Conservation (phyloP, 2,888 invertebrate species). For the Sphaerophoria rueppellii region DNA sequence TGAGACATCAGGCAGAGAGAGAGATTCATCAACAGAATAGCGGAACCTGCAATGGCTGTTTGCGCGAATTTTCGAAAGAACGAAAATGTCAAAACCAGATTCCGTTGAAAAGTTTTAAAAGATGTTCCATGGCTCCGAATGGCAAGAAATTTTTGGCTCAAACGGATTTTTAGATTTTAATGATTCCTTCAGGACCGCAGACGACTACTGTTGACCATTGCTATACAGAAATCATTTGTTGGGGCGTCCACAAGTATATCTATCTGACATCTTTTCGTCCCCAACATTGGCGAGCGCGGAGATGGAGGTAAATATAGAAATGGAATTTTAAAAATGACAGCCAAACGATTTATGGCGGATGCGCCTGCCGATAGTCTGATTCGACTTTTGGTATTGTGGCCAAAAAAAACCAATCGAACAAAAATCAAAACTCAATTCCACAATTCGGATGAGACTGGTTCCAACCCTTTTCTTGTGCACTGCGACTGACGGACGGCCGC, state of each 20-base stretch:
- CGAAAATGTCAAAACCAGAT: slow-evolving; percentile 46
- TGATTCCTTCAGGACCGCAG: slow-evolving; percentile 47
- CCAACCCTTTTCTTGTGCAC: slow-evolving; percentile 34
- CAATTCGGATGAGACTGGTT: slow-evolving; percentile 64
- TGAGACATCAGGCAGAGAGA: slow-evolving; percentile 50
- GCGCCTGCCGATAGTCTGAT: slow-evolving; percentile 57
- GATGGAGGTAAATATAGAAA: slow-evolving; percentile 56
- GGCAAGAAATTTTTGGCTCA: slow-evolving; percentile 47
- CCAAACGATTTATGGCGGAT: slow-evolving; percentile 71
- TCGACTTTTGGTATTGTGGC: slow-evolving; percentile 28
- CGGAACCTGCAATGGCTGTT: slow-evolving; percentile 66
- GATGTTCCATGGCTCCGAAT: background rate
- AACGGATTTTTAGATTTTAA: slow-evolving; percentile 66
- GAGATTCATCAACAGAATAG: slow-evolving; percentile 64
- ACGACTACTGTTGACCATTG: background rate
- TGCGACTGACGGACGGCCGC: background rate
- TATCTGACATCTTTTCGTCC: slow-evolving; percentile 42
- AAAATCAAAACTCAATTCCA: slow-evolving; percentile 71
- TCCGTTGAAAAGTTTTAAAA: slow-evolving; percentile 21
- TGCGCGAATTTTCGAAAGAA: slow-evolving; percentile 20
- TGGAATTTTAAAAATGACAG: slow-evolving; percentile 73
- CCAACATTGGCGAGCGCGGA: background rate
- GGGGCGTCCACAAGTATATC: background rate
- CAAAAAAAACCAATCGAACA: slow-evolving; percentile 2
- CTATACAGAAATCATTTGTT: slow-evolving; percentile 8